Percentiles rank a stretch among this genome's conserved stretches.
Evolutionary conservation across 2,113 vertebrate genomes (phyloP).

Genomic region (Donacobius atricapilla): DNA sequence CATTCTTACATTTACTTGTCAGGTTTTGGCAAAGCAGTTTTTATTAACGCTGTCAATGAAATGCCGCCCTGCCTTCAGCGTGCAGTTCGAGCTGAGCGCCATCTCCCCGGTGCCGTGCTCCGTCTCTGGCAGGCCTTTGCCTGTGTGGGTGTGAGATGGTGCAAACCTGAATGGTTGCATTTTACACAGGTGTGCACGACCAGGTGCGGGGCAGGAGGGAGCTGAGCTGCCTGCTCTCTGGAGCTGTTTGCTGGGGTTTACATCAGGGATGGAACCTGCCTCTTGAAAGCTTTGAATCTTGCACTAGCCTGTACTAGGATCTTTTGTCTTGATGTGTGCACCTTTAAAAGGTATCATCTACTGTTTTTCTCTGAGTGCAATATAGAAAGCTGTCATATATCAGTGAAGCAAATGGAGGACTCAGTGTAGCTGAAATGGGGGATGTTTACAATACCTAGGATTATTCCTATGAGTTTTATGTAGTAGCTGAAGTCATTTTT

Average conservation of each 20-base stretch:
- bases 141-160: constrained; percentile 56
- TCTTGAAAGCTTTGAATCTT: not conserved
- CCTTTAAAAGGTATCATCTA: not conserved
- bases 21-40: not conserved
- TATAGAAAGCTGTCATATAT: not conserved
- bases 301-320: not conserved
- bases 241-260: not conserved
- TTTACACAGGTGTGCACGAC: constrained; percentile 18
- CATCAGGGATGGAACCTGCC: not conserved
- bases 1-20: not conserved
- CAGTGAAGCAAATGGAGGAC: not conserved
- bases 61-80: not conserved
- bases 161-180: constrained; percentile 63
- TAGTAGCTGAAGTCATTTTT: not conserved
- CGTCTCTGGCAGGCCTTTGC: not conserved
- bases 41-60: not conserved
- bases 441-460: not conserved
- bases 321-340: not conserved
- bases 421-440: not conserved
- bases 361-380: not conserved
- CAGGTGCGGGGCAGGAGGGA: not conserved
- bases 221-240: not conserved
- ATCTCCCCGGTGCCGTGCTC: not conserved
- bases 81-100: fast-evolving
- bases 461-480: not conserved